Base-by-base conservation (phyloP, 2,888 invertebrate genomes). In the Unio pictorum region DNA sequence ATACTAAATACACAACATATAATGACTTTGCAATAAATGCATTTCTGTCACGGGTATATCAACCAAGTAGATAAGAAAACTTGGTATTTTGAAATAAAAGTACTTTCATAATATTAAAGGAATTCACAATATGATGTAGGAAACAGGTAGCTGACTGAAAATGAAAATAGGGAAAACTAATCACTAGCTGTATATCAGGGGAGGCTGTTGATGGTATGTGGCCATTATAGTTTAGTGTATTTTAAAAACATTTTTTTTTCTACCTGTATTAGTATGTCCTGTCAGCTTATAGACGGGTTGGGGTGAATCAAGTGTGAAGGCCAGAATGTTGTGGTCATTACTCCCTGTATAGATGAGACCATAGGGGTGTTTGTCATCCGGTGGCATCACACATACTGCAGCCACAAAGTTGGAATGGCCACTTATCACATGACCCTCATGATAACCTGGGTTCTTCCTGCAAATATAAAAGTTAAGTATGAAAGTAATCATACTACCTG, bases 381-480 rank as follows among this genome's bases (percentile, higher is more conserved):
- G 94, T 62, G 94, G 93, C 81, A 96, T 87, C 87, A 94, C 94
- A 86, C 94, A 94, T 1, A 97, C 94, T 81, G 94, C 93, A 0
- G 94, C 94, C 0, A 98, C 95, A 89, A 95, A 98, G 88, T 96
- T 96, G 67, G 92, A 93, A 87, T 97, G 97, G 45, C 96, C 96
- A 84, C 92, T 83, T 76, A 90, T 84, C 34, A 84, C 78, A 67
- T 84, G 83, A 17, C 81, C 84, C 72, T 87, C 86, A 45, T 73
- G 76, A 70, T 86, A 89, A 8, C 83, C 84, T 63, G 67, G 64
- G 56, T 81, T 80, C 86, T 86, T 91, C 83, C 92, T 92, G 84
- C 34, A 90, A 90, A 80, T 72, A 75, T 68, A 81, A 59, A 55
- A 69, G 56, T 18, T 66, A 56, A 64, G 34, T 54, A 54, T 57